phyloP scores from a whole-genome alignment of 2,113 vertebrate genomes.

The Macrotus californicus region DNA sequence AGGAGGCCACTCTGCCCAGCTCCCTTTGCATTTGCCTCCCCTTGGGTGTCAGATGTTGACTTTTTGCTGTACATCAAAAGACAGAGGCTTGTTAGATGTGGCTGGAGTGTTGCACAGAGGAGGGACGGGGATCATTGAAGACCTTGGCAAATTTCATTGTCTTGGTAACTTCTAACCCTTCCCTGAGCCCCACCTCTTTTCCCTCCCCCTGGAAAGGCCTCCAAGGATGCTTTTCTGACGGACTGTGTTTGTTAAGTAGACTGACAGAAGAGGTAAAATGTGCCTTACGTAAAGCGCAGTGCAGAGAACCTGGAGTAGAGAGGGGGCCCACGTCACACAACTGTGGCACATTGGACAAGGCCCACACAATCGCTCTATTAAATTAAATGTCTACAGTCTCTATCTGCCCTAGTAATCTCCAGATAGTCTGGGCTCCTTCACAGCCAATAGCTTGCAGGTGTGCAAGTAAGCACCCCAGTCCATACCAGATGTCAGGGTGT shows the following conservation, averaged over 20 bases:
- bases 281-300: not conserved
- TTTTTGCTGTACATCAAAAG: not conserved
- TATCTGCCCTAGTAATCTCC: constrained; percentile 61
- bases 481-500: constrained; percentile 66
- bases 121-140: not conserved
- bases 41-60: not conserved
- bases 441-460: constrained; percentile 61
- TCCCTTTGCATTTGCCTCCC: not conserved
- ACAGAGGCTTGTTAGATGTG: not conserved
- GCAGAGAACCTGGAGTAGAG: not conserved
- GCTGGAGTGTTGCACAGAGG: not conserved
- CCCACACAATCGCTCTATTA: constrained; percentile 55
- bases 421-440: constrained; percentile 10
- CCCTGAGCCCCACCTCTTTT: not conserved
- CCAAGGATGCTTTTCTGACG: not conserved
- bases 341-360: not conserved
- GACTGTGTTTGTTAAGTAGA: constrained; percentile 43
- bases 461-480: constrained; percentile 62
- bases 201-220: not conserved
- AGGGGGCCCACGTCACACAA: not conserved
- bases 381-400: constrained; percentile 57
- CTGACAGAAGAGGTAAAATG: constrained; percentile 28
- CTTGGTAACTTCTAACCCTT: not conserved
- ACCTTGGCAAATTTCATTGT: not conserved
- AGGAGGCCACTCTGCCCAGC: not conserved